Base-by-base conservation (phyloP, 2,888 invertebrate genomes). In the Chrysolina oricalcia region DNA sequence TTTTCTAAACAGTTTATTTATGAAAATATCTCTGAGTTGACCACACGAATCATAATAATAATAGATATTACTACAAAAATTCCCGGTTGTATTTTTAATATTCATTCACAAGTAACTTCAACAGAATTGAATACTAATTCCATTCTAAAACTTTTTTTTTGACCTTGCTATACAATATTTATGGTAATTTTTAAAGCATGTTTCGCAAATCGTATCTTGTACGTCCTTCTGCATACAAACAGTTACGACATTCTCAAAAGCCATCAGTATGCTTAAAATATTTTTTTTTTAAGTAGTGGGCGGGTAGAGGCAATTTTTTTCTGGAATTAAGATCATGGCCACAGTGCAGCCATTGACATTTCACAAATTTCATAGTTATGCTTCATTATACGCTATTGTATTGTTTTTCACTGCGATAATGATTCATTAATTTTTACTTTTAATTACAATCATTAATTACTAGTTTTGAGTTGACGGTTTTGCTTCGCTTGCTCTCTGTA, bases 351-450 rank as follows among this genome's bases (percentile, higher is more conserved):
- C 35, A 67, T 67, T 67, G 67, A 67, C 48, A 50, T 50, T 67
- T 13, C 19, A 35, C 40, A 50, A 67, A 48, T 48, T 67, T 67
- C 67, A 50, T 67, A 48, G 67, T 50, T 27, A 67, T 50, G 67
- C 53, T 67, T 67, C 67, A 53, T 67, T 53, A 67, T 67, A 48
- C 50, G 48, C 50, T 43, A 67, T 67, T 67, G 67, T 67, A 53
- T 67, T 59, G 59, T 59, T 59, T 8, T 59, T 59, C 59, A 35
- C 15, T 59, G 35, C 13, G n/a, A 23, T 50, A 67, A 67, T 50
- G 48, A 50, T 19, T 48, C 67, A 50, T 67, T 67, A 48, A 67
- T 67, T 67, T 66, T 27, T 50, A 27, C 50, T 43, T 35, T 48
- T 48, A 67, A 67, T 67, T 53, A 50, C 15, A 17, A 67, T 48